phyloP scores from a whole-genome alignment of 92 coral and sea anemone genomes.

The Metridium senile region DNA sequence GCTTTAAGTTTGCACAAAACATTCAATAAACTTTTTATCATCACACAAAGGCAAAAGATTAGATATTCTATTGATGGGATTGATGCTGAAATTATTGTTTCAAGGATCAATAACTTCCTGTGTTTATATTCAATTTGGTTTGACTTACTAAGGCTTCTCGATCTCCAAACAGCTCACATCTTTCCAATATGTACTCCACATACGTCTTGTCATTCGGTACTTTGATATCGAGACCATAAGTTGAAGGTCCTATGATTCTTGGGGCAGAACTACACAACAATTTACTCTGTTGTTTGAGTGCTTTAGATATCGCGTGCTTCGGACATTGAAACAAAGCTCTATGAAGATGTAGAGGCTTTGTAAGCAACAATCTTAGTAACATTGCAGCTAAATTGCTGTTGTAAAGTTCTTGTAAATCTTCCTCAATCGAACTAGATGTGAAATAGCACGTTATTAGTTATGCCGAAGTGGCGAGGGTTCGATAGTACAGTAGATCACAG shows the following conservation, averaged over 20 bases:
- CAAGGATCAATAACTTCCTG: neutral
- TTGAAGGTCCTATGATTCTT: neutral
- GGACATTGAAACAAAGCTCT: neutral
- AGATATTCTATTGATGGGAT: neutral
- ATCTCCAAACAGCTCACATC: conserved; percentile 2
- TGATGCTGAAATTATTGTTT: neutral
- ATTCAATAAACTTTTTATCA: too few relatives aligned
- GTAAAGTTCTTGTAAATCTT: neutral
- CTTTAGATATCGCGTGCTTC: conserved; percentile 16
- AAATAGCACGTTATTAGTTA: too few relatives aligned
- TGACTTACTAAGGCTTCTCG: conserved; percentile 7
- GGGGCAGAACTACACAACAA: neutral
- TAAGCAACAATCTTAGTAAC: too few relatives aligned
- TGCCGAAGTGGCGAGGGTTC: too few relatives aligned
- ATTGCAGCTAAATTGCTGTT: neutral
- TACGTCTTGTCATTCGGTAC: conserved; percentile 1
- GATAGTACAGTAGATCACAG: too few relatives aligned
- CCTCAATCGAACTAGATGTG: too few relatives aligned
- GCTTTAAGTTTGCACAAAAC: too few relatives aligned
- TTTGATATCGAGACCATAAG: conserved; percentile 4
- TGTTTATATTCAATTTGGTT: neutral
- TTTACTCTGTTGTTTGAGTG: conserved; percentile 5
- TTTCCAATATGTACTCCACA: conserved; percentile 4
- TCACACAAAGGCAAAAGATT: too few relatives aligned
- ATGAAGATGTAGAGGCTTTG: neutral